Evolutionary conservation across 2,797 vertebrate genomes (phyloP).

Genomic region (Petrocephalus sullivani): DNA sequence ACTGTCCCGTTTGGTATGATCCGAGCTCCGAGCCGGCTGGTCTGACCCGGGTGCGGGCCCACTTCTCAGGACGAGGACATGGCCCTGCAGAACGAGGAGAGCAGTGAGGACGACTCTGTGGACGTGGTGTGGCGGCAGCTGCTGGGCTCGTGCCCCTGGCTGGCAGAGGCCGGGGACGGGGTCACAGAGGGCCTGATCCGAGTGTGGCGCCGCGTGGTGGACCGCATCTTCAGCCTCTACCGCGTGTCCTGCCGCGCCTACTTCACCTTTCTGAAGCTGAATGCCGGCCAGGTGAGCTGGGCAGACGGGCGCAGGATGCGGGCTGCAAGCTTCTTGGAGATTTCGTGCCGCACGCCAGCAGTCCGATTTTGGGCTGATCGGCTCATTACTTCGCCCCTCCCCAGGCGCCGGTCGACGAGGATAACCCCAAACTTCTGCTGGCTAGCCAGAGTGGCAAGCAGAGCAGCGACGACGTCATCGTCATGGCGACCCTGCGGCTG

Average conservation of each 20-base stretch:
- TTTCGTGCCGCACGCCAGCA: neutral
- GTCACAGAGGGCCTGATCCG: slow-evolving; percentile 86
- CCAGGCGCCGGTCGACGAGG: slow-evolving; percentile 82
- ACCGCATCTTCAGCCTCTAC: slow-evolving; percentile 94
- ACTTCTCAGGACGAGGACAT: slow-evolving; percentile 88
- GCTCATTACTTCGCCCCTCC: neutral
- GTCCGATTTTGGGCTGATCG: neutral
- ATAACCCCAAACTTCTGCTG: slow-evolving; percentile 78
- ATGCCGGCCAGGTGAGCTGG: slow-evolving; percentile 79
- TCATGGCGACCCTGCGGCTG: slow-evolving; percentile 91
- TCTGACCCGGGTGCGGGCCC: neutral
- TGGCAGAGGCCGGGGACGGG: slow-evolving; percentile 78
- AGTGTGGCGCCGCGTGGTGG: slow-evolving; percentile 90
- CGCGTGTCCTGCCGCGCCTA: slow-evolving; percentile 92
- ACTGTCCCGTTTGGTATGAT: neutral
- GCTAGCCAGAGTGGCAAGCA: slow-evolving; percentile 76
- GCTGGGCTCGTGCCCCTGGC: slow-evolving; percentile 83
- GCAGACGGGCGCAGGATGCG: slow-evolving; percentile 20
- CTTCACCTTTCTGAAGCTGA: slow-evolving; percentile 96
- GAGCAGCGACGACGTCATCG: slow-evolving; percentile 93
- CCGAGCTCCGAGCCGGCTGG: neutral
- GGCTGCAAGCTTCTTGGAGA: neutral
- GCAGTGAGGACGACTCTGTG: slow-evolving; percentile 90
- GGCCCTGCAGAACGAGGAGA: slow-evolving; percentile 88
- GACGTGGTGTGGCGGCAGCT: slow-evolving; percentile 94